phyloP scores from a whole-genome alignment of 2,113 vertebrate species.

The Toxotes chatareus region DNA sequence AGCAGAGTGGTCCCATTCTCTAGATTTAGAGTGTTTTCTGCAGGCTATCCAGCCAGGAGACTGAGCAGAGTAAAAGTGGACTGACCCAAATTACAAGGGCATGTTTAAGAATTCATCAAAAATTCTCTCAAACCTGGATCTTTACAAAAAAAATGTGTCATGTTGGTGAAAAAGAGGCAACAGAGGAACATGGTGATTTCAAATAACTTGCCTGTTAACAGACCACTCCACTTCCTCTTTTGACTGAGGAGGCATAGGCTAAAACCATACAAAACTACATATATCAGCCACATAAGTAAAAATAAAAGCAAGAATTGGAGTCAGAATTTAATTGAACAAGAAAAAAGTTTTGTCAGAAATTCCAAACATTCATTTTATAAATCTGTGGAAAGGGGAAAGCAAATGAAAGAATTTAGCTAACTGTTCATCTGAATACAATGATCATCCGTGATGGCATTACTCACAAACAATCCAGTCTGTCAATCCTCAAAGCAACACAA shows the following conservation, averaged over 20 bases:
- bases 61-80: conserved; percentile 33
- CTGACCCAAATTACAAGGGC: conserved; percentile 64
- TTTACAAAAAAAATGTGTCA: neutral
- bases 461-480: neutral
- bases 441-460: neutral
- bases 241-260: conserved; percentile 29
- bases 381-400: neutral
- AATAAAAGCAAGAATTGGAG: too few relatives aligned
- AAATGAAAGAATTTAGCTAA: neutral
- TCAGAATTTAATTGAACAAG: neutral
- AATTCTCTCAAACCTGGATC: neutral
- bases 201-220: conserved; percentile 1
- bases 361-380: neutral
- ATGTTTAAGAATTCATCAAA: conserved; percentile 15
- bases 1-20: conserved; percentile 69
- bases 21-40: conserved; percentile 68
- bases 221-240: conserved; percentile 19
- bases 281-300: too few relatives aligned
- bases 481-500: conserved; percentile 8
- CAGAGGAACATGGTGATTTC: conserved; percentile 12
- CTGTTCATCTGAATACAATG: neutral
- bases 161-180: conserved; percentile 7
- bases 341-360: neutral
- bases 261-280: neutral
- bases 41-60: conserved; percentile 49